Evolutionary conservation across 2,797 vertebrate genomes (phyloP), one percentile per base, ranked within the genome.

Genomic region (Epinephelus awoara): DNA sequence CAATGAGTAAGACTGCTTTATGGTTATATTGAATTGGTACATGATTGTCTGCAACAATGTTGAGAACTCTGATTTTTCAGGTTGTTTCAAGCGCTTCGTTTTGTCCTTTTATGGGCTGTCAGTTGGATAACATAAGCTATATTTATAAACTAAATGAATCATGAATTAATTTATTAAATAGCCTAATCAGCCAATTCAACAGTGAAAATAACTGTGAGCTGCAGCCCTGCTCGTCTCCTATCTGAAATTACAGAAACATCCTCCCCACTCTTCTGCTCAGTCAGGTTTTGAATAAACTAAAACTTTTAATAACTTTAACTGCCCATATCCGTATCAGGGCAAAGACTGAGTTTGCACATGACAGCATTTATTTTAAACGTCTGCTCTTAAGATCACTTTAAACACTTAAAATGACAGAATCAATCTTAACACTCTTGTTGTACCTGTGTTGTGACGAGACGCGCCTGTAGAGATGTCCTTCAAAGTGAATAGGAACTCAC

Each of bases 401-500:
- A 40, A 44, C 23, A 64, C 1, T 1, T 0, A 8, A 6, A 6
- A 18, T 58, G 19, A 50, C 14, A 18, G 6, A 46, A 66, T 15
- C 9, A 12, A 19, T 40, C 13, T 25, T 6, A 25, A 25, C 13
- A 25, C 23, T 23, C 40, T 42, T 19, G 3, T 15, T 54, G 18
- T 10, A 47, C 50, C 34, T 14, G 11, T 25, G 11, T 34, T 72
- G 62, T 27, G 57, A 74, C 21, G 18, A 67, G 19, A 55, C 12
- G 2, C 42, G 17, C 54, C 27, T 5, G 4, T 47, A 78, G 34
- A 58, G 66, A 82, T 44, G 4, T 54, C 59, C 83, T 59, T 34
- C 9, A 23, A 56, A 58, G 62, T 49, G 64, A 64, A 69, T 10
- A 64, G 25, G 10, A 56, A 59, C 34, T 34, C 34, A 34, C 27